Percentiles rank a stretch among this genome's conserved stretches.
phyloP scores from a whole-genome alignment of 2,888 invertebrate species.

The Dicyrtoma fusca region DNA sequence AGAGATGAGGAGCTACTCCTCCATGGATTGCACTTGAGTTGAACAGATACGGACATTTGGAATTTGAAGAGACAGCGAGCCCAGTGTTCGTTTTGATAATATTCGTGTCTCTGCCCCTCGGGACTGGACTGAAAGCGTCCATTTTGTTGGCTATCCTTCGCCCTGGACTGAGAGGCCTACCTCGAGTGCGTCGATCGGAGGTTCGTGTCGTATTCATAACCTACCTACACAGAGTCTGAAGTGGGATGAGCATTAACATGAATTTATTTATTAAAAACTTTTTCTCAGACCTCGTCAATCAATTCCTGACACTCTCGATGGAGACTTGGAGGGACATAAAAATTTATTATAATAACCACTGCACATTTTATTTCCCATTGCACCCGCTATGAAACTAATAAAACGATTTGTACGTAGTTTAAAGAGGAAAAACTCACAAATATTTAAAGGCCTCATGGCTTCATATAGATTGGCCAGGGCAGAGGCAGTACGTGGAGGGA shows the following conservation, averaged over 20 bases:
- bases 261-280: conserved; percentile 20
- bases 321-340: conserved; percentile 5
- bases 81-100: too few relatives aligned
- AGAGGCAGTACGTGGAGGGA: neutral
- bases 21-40: too few relatives aligned
- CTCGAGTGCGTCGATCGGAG: too few relatives aligned
- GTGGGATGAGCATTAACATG: neutral
- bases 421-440: neutral
- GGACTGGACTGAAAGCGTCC: too few relatives aligned
- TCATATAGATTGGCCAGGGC: neutral
- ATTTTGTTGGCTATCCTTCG: too few relatives aligned
- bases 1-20: too few relatives aligned
- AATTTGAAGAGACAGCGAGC: too few relatives aligned
- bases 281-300: conserved; percentile 15
- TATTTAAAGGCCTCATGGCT: neutral
- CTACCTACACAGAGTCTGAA: conserved; percentile 26
- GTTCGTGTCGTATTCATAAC: conserved; percentile 20
- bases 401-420: conserved; percentile 21
- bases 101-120: too few relatives aligned
- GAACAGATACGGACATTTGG: too few relatives aligned
- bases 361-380: conserved; percentile 7
- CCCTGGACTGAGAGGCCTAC: too few relatives aligned
- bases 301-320: conserved; percentile 3
- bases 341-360: conserved; percentile 16
- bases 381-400: conserved; percentile 13